phyloP scores from a whole-genome alignment of 2,113 vertebrate genomes.

The Macrotus californicus region DNA sequence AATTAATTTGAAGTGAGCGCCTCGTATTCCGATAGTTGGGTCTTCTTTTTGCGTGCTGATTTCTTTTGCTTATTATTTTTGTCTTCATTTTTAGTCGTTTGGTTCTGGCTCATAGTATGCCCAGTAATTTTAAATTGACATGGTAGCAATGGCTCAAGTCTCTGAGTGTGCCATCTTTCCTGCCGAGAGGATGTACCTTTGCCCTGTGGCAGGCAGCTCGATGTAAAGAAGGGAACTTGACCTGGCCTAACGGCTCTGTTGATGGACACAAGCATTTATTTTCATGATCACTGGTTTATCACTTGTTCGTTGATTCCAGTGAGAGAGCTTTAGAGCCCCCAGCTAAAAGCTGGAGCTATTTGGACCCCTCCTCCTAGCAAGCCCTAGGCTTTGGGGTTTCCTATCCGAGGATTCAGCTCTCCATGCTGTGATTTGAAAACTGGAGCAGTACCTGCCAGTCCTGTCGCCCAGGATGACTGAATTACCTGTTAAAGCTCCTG shows the following conservation, averaged over 20 bases:
- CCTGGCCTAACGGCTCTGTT: neutral
- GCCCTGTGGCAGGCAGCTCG: neutral
- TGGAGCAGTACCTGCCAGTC: neutral
- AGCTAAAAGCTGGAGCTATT: neutral
- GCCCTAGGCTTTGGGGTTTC: neutral
- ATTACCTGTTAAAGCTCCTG: constrained; percentile 98
- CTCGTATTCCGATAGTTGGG: neutral
- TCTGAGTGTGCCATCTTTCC: neutral
- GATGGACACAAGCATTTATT: neutral
- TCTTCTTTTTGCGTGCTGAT: neutral
- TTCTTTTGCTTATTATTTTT: neutral
- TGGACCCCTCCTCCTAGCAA: neutral
- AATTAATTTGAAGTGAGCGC: neutral
- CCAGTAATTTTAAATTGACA: neutral
- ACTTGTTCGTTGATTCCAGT: neutral
- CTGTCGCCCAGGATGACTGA: neutral
- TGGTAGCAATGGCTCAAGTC: neutral
- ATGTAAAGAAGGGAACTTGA: neutral
- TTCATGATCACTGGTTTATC: neutral
- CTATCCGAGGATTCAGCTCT: neutral
- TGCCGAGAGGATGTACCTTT: neutral
- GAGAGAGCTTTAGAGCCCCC: neutral
- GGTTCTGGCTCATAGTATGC: neutral
- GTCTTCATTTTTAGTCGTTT: neutral
- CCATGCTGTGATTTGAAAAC: neutral